Evolutionary conservation across 2,888 invertebrate genomes (phyloP), one percentile per base, ranked within the genome.

Genomic region (Acronicta aceris): DNA sequence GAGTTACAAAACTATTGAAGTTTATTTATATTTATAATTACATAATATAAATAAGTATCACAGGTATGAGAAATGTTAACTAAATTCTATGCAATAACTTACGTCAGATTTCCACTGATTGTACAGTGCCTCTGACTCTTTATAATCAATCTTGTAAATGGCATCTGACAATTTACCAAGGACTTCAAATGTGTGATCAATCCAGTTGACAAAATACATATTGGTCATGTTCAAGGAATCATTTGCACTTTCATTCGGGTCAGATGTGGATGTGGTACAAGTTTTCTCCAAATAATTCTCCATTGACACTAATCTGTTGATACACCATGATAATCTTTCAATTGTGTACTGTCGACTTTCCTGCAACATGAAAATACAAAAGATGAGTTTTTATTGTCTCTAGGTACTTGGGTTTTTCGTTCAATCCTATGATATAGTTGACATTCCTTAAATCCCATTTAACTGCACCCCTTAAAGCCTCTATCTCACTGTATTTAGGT

Each of bases 141-240:
- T 89, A 59, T 85, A 84, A 59, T 89, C 87, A 40, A 84, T 89
- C 65, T 81, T 88, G 60, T 90, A 92, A 10, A 92, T 82, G 52
- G 86, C 74, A 59, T 79, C 74, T 0, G 91, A 81, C 8, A 94
- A 72, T 79, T 90, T 92, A 13, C 81, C 79, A 3, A 94, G 85
- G 41, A 90, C 76, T 54, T 92, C 91, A 86, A 94, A 93, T 58
- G 93, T 91, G 67, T 92, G 90, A 67, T 94, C 94, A 68, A 94
- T 93, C 94, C 94, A 94, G 72, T 93, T 93, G 6, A 94, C 91
- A 86, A 94, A 94, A 72, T 93, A 91, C 91, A 94, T 92, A 4
- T 86, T 85, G 12, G 87, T 83, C 0, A 79, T 61, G 59, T 89
- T 81, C 2, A 90, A 74, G 0, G 89, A 86, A 17, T 88, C 82